Evolutionary conservation across 2,797 vertebrate species (phyloP), one percentile per base, ranked within the genome.

Genomic region (Parotocinclus haroldoi): DNA sequence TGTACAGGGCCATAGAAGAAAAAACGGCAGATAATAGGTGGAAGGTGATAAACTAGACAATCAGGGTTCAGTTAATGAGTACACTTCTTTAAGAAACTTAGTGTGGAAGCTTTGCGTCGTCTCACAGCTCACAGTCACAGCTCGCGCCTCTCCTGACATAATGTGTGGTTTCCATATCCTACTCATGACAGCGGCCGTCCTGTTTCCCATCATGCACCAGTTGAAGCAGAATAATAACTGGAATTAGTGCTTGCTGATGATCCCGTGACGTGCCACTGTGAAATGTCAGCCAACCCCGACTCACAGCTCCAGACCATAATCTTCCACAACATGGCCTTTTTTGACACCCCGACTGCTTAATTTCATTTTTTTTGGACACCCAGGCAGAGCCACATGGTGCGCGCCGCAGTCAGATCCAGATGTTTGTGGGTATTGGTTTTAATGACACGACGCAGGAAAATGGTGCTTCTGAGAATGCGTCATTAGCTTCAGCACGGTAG

Each of bases 161-260:
- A 84, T 84, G 80, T 81, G 79, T 59, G 74, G 64, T 81, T 84
- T 79, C 67, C 63, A 75, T 70, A 76, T 80, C 73, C 63, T 77
- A 68, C 78, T 77, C 78, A 73, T 62, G 77, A 78, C 67, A 75
- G 72, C 75, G 68, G 65, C 75, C 67, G 48, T 72, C 66, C 82
- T 77, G 80, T 81, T 65, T 80, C 76, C 73, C 83, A 77, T 87
- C 81, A 85, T 85, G 83, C 83, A 74, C 80, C 85, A 84, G 83
- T 86, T 85, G 82, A 86, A 89, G 85, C 78, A 71, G 80, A 88
- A 86, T 87, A 87, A 91, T 89, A 87, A 89, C 88, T 83, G 84
- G 86, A 88, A 90, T 91, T 91, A 89, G 71, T 72, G 57, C 68
- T 53, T 13, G 61, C 78, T 82, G 79, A 86, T 78, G 82, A 80